phyloP scores from a whole-genome alignment of 2,797 vertebrate species.

The Coreius guichenoti region DNA sequence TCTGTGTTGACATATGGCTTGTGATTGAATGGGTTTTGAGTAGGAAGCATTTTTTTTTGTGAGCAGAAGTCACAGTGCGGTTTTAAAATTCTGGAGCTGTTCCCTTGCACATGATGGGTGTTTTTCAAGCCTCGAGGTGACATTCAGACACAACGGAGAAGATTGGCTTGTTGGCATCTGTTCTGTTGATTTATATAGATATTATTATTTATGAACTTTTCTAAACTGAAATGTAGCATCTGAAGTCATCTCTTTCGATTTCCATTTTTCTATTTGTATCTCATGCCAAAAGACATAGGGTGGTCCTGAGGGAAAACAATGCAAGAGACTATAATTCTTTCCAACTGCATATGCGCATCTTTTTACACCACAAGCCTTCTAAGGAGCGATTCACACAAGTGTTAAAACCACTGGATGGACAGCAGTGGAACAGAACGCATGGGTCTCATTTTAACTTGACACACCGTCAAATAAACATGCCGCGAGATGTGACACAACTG shows the following conservation, averaged over 20 bases:
- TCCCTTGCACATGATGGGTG: neutral
- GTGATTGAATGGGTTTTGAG: constrained; percentile 24
- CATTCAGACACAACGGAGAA: constrained; percentile 13
- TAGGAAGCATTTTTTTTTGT: neutral
- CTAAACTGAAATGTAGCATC: neutral
- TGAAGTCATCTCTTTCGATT: constrained; percentile 4
- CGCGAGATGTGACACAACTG: neutral
- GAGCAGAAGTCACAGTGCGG: constrained; percentile 16
- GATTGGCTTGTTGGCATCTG: neutral
- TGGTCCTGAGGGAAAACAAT: constrained; percentile 40
- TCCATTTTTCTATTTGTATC: constrained; percentile 9
- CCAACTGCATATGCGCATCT: constrained; percentile 20
- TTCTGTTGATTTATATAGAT: constrained; percentile 10
- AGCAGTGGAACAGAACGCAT: neutral
- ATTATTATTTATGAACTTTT: constrained; percentile 14
- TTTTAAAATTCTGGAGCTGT: constrained; percentile 10
- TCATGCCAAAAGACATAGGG: constrained; percentile 22
- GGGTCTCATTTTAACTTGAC: constrained; percentile 6
- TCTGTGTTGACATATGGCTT: constrained; percentile 15
- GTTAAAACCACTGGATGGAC: neutral
- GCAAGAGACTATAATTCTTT: constrained; percentile 29
- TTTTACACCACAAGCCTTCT: constrained; percentile 17
- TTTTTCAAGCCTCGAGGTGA: constrained; percentile 25
- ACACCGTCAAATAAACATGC: neutral
- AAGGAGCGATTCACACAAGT: constrained; percentile 5